Base-by-base conservation (phyloP, 2,113 vertebrate species). In the Calypte anna region DNA sequence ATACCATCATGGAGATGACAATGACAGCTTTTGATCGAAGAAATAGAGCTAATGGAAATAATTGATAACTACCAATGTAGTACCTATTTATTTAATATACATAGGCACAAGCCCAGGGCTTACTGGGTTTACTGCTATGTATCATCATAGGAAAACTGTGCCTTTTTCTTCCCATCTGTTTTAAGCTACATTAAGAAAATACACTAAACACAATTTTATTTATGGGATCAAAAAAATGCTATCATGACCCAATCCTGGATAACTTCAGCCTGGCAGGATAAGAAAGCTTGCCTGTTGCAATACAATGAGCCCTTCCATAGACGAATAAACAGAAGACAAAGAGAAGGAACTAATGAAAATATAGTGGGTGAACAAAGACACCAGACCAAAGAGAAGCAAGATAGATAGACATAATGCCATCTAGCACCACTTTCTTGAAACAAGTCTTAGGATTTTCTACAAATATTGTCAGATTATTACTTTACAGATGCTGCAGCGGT, bases 11-110 rank as follows among this genome's bases (percentile, higher is more conserved):
- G 4, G 74, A 86, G 30, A 86, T 74, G 7, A 90, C 27, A 84
- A 88, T 21, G 23, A 88, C 53, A 18, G 55, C 20, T 88, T 86
- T 75, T 48, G 73, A 87, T 54, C 61, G 83, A 88, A 92, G 38
- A 36, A 85, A 86, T 62, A 8, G 90, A 91, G 63, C 24, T 55
- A 89, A 76, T 50, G 57, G 36, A 88, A 96, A 84, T 82, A 86
- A 88, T 21, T 72, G 80, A 91, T 48, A 78, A 79, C 53, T n/a
- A 92, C 40, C 72, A 77, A 46, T 5, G n/a, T 36, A 72, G 44
- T 40, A 68, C 27, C 10, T 68, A 62, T 48, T 72, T 59, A 33
- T 48, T 81, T 75, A 53, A 92, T 72, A 75, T 14, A 83, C 18
- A 57, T 1, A 62, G 18, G 18, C 25, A 67, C 2, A 6, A 50